phyloP scores from a whole-genome alignment of 2,113 vertebrate species.

The Pluvianellus socialis region DNA sequence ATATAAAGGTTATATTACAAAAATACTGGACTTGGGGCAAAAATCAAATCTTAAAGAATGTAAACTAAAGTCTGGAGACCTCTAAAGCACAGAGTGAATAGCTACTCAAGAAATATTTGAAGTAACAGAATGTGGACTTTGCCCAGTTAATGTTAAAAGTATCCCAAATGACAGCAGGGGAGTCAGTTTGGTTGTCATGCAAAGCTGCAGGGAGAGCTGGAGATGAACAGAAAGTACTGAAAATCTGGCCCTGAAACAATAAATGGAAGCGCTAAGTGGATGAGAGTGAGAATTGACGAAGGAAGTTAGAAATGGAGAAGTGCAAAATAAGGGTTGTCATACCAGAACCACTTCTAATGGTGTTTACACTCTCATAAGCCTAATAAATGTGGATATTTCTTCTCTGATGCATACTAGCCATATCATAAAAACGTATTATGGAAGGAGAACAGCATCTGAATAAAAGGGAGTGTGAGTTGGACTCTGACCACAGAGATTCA shows the following conservation, averaged over 20 bases:
- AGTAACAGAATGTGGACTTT: constrained; percentile 28
- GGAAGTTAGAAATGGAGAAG: constrained; percentile 22
- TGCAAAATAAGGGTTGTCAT: not conserved
- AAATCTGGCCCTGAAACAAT: constrained; percentile 35
- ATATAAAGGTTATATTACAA: constrained; percentile 55
- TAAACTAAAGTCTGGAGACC: constrained; percentile 36
- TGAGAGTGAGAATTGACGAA: not conserved
- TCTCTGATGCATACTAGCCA: not conserved
- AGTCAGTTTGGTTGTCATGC: constrained; percentile 25
- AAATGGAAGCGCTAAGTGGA: constrained; percentile 34
- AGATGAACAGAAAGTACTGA: constrained; percentile 23
- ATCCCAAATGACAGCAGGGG: constrained; percentile 34
- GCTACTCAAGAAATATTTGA: constrained; percentile 24
- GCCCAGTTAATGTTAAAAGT: constrained; percentile 27
- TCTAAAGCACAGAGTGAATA: constrained; percentile 11
- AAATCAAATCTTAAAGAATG: constrained; percentile 46
- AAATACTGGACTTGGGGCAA: constrained; percentile 37
- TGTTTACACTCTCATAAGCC: not conserved
- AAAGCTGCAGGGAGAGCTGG: constrained; percentile 40
- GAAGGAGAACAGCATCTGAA: not conserved
- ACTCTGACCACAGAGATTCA: not conserved
- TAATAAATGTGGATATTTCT: not conserved
- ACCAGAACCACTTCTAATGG: not conserved
- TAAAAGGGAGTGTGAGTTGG: not conserved
- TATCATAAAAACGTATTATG: not conserved